These are phyloP conservation scores for Sepioteuthis lessoniana DNA, from an alignment of 2,888 invertebrate species.

Conservation along the genomic window DNA sequence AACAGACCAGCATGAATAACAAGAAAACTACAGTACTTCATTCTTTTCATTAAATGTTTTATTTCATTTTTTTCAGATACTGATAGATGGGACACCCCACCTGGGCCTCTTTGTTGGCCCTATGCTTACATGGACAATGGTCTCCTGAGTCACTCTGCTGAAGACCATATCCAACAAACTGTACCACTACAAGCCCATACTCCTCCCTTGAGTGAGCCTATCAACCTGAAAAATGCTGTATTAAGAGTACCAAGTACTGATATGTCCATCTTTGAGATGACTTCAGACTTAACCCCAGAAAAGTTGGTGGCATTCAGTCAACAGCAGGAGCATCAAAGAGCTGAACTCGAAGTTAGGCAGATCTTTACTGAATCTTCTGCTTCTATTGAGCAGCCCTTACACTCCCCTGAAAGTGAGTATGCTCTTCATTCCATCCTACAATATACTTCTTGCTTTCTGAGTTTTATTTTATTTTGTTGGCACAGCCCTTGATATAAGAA, in stretches of 20 bases:
- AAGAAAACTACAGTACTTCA: background rate
- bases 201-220: background rate
- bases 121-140: background rate
- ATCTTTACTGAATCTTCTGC: background rate
- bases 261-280: constrained; percentile 39
- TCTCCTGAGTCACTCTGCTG: background rate
- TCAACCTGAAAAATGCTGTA: background rate
- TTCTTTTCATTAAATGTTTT: background rate
- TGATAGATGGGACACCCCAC: background rate
- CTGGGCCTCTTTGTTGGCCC: background rate
- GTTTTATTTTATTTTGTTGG: too few relatives aligned
- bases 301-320: background rate
- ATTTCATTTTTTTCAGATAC: background rate
- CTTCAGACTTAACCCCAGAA: constrained; percentile 11
- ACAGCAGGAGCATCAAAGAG: constrained; percentile 24
- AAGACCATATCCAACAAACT: background rate
- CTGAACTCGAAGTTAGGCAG: background rate
- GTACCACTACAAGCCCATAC: background rate
- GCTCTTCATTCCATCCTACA: background rate
- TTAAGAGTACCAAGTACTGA: constrained; percentile 8
- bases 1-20: background rate
- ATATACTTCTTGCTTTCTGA: background rate
- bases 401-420: background rate
- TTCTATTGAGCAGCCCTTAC: background rate
- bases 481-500: too few relatives aligned